Percentiles rank a stretch among this genome's conserved stretches.
phyloP scores from a whole-genome alignment of 2,113 vertebrate species.

The Phrynosoma platyrhinos region DNA sequence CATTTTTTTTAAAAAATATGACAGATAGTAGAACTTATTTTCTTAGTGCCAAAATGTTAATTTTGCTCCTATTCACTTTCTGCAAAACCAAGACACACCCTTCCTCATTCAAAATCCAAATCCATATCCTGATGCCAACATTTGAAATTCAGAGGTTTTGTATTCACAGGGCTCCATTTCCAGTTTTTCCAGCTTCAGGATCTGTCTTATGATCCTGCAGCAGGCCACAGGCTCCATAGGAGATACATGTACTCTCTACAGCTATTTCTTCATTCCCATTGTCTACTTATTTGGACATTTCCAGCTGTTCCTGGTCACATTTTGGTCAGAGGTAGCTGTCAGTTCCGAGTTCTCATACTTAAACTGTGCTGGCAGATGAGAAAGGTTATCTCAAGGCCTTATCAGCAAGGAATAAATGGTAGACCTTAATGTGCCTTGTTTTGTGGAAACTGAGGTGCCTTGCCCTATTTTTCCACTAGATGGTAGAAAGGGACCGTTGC shows the following conservation, averaged over 20 bases:
- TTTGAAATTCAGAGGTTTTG: not conserved
- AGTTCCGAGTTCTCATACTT: not conserved
- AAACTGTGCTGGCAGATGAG: not conserved
- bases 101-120: not conserved
- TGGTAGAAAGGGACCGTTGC: conserved; percentile 25
- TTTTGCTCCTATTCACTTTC: not conserved
- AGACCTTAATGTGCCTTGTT: not conserved
- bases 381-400: not conserved
- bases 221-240: not conserved
- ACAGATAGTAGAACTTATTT: not conserved
- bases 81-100: not conserved
- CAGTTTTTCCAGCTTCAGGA: not conserved
- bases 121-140: no score
- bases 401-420: not conserved
- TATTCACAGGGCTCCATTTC: not conserved
- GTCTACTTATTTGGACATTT: not conserved
- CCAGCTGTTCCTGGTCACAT: not conserved
- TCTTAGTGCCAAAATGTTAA: not conserved
- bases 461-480: conserved; percentile 25
- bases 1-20: not conserved
- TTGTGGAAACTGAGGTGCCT: not conserved
- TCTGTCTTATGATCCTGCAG: not conserved
- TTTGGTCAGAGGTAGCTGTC: not conserved
- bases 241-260: not conserved
- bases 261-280: not conserved